phyloP scores from a whole-genome alignment of 2,888 invertebrate species.

The Athalia cordata region DNA sequence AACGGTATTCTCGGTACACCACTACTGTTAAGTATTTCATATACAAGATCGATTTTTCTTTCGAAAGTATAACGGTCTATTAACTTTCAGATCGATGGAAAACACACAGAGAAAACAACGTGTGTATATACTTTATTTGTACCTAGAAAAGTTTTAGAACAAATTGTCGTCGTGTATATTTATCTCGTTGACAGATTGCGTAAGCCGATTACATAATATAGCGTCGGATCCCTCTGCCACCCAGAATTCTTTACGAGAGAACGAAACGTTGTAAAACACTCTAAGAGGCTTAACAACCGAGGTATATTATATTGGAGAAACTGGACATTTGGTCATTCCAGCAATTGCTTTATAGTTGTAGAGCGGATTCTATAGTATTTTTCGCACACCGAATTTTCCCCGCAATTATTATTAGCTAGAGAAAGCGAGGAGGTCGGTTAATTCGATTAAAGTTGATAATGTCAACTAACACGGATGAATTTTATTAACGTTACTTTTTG shows the following conservation, averaged over 20 bases:
- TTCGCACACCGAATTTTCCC: background rate
- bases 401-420: background rate
- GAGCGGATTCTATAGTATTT: background rate
- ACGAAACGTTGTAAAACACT: background rate
- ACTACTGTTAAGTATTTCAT: too few species aligned
- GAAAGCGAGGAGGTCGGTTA: background rate
- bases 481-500: background rate
- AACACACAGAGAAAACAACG: too few species aligned
- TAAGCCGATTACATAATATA: slow-evolving; percentile 21
- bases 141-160: background rate
- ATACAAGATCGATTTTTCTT: too few species aligned
- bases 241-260: background rate
- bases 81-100: too few species aligned
- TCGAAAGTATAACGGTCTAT: too few species aligned
- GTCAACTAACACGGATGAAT: background rate
- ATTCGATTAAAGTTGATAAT: slow-evolving; percentile 1
- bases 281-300: slow-evolving; percentile 21
- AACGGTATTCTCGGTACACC: too few species aligned
- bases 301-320: background rate
- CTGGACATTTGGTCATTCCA: background rate
- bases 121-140: background rate
- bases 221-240: slow-evolving; percentile 1
- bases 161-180: background rate
- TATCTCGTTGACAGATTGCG: slow-evolving; percentile 1
- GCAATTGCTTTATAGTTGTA: background rate